phyloP scores from a whole-genome alignment of 2,797 vertebrate genomes.

The Rhinoraja longicauda region DNA sequence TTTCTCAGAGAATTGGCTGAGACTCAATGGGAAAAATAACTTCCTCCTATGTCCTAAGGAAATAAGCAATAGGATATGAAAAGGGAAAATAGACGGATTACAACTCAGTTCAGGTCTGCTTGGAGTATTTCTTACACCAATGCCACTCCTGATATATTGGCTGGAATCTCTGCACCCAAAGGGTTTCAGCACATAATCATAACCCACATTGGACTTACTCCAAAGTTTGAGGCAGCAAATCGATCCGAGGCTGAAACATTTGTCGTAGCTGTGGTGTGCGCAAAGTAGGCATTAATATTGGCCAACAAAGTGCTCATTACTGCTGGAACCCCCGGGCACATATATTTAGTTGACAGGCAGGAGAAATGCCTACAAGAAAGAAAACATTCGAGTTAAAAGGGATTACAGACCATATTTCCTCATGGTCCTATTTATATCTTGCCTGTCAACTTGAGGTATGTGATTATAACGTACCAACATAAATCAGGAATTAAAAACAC shows the following conservation, averaged over 20 bases:
- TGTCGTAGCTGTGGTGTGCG: slow-evolving; percentile 80
- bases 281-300: slow-evolving; percentile 95
- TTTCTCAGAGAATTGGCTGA: no score
- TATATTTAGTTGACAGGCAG: slow-evolving; percentile 93
- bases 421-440: neutral
- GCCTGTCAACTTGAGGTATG: neutral
- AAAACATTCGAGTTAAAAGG: slow-evolving; percentile 41
- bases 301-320: slow-evolving; percentile 94
- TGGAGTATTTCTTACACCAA: neutral
- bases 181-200: neutral
- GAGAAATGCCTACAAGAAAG: slow-evolving; percentile 82
- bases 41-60: no score
- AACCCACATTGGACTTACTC: slow-evolving; percentile 62
- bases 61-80: no score
- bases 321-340: slow-evolving; percentile 91
- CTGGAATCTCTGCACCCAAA: neutral
- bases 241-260: slow-evolving; percentile 91
- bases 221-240: slow-evolving; percentile 94
- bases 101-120: neutral
- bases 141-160: neutral
- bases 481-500: neutral
- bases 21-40: no score
- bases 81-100: slow-evolving; percentile 8
- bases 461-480: neutral
- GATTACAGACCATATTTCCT: neutral